Evolutionary conservation across 2,888 invertebrate species (phyloP).

Genomic region (Meandrusa payeni): DNA sequence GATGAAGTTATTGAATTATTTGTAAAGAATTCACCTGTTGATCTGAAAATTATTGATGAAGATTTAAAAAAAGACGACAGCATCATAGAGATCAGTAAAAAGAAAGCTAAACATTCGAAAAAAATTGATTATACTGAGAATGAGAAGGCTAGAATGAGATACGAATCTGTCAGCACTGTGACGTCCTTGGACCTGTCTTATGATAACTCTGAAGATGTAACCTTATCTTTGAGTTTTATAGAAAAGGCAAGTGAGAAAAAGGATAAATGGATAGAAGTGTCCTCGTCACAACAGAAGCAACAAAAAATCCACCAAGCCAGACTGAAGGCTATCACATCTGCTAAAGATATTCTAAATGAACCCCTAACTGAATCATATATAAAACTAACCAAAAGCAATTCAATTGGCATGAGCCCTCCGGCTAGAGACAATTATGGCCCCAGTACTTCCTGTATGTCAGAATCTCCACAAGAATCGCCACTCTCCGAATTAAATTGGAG

Average conservation of each 20-base stretch:
- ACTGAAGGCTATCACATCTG: constrained; percentile 62
- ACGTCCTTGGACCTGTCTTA: constrained; percentile 63
- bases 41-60: constrained; percentile 70
- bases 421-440: constrained; percentile 31
- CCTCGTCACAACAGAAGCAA: constrained; percentile 65
- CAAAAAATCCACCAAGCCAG: constrained; percentile 73
- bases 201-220: constrained; percentile 62
- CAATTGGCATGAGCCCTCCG: constrained; percentile 39
- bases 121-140: constrained; percentile 70
- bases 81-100: constrained; percentile 50
- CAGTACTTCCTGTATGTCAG: constrained; percentile 51
- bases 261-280: constrained; percentile 73
- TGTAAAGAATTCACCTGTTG: constrained; percentile 60
- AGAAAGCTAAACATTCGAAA: constrained; percentile 63
- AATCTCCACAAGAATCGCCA: constrained; percentile 58
- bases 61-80: constrained; percentile 73
- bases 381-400: constrained; percentile 57
- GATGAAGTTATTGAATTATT: constrained; percentile 79
- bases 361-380: constrained; percentile 56
- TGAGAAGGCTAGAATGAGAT: constrained; percentile 67
- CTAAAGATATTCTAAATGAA: constrained; percentile 65
- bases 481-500: constrained; percentile 45
- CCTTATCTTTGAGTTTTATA: constrained; percentile 59
- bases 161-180: constrained; percentile 66
- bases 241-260: constrained; percentile 42